Base-by-base conservation (phyloP, 2,113 vertebrate species). In the Corythoichthys haematopterus region DNA sequence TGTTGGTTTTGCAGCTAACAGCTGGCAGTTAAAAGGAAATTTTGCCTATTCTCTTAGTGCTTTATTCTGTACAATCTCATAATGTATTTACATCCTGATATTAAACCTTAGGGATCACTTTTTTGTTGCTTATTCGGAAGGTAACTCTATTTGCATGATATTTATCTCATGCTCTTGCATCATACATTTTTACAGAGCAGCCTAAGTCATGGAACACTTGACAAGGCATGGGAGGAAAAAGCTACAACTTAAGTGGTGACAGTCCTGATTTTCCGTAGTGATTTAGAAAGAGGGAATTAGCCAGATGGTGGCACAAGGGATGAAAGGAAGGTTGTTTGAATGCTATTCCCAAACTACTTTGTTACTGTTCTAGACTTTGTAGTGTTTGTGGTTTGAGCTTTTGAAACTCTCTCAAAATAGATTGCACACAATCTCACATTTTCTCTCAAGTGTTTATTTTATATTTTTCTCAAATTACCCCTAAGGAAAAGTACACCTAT, bases 401-500 rank as follows among this genome's bases (percentile, higher is more conserved):
- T 48, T 48, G 3, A 48, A 48, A 14, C 14, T 14, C 7, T 52
- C 50, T 52, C 6, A 8, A n/a, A 52, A 52, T 7, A 20, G 16
- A 8, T 20, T 52, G 16, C 50, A 52, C 50, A 20, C n/a, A 20
- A 52, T 52, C n/a, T 52, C 2, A 7, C 6, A n/a, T 1, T 52
- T 14, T 48, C 47, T 75, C 10, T 71, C 43, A 47, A 47, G 10
- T 37, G 48, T 55, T n/a, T 40, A 1, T 14, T 12, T 16, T 75
- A 56, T 68, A 0, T 28, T 38, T 57, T 48, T 72, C 3, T 40
- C 3, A 2, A 36, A 40, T 40, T 1, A 59, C 35, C 28, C 43
- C 14, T 9, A 2, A 87, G 82, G 14, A 51, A 79, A 71, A 0
- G 56, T 51, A 1, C 1, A 2, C 45, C 56, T 77, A 3, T 52